Evolutionary conservation across 2,797 vertebrate species (phyloP), one percentile per base, ranked within the genome.

Genomic region (Todus mexicanus): DNA sequence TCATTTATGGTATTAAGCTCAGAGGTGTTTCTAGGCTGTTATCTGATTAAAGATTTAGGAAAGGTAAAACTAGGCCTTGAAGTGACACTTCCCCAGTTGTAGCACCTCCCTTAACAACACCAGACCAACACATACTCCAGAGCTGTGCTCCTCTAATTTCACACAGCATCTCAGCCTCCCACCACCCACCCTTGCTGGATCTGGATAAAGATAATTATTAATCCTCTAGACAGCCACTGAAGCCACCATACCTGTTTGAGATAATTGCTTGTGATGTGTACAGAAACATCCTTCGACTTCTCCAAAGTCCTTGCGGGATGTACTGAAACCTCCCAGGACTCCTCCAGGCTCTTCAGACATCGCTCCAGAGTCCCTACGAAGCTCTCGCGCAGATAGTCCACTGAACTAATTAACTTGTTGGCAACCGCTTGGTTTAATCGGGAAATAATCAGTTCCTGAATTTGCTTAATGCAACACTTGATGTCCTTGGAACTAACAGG

Each of bases 351-450:
- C 97, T 97, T 98, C 35, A 99, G 98, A 87, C 99, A 99, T 57
- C 99, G 97, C 94, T 99, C 99, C 92, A 99, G 97, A 2, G 99
- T 99, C 29, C 99, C 99, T 4, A 99, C 99, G 13, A 99, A 99
- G 97, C 99, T 99, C 97, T 99, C 99, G 4, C 99, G 97, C 78
- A 99, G 97, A 65, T 99, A 99, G 96, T 99, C 98, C 96, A 99
- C 99, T 0, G 99, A 99, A 94, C 98, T 99, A 97, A 98, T 99
- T 9, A 99, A 97, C 83, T 99, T 99, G 90, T 99, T 99, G 6
- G 99, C 99, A 89, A 99, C 99, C 0, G 99, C 99, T 96, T 99
- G 99, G 96, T 99, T 99, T 40, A 99, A 96, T 14, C 98, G 97
- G 38, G 98, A 98, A 80, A 99, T 98, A 29, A 99, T 99, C 95